Evolutionary conservation across 2,888 invertebrate species (phyloP), one percentile per base, ranked within the genome.

Genomic region (Drosophila peninsularis): DNA sequence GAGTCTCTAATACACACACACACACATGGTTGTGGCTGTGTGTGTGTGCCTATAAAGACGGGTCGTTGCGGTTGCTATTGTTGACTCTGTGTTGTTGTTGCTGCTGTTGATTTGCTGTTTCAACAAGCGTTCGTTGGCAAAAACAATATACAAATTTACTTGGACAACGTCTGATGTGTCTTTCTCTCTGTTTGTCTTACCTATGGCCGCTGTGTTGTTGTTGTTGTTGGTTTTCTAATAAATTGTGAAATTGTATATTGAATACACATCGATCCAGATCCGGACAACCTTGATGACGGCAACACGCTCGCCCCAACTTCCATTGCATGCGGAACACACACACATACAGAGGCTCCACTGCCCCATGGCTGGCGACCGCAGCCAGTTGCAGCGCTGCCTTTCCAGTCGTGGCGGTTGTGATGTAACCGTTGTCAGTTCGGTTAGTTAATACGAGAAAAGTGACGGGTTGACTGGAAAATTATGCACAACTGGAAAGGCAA

Each of bases 261-360:
- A 60, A 62, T 52, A 52, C 32, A 64, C 64, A 50, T 62, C 61
- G 78, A 41, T 60, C 57, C 61, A 76, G 58, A 55, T 62, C 39
- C 62, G 62, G 56, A 49, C 68, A 78, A 64, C 79, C 74, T 77
- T 77, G 68, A 69, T 37, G 42, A 11, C 30, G 45, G 45, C 53
- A 67, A 60, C 24, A 30, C 32, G 47, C 54, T 41, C 36, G 37
- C 56, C 54, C 27, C 66, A 55, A 55, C 53, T 62, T 34, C 14
- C 24, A 50, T 11, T 87, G 82, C 88, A 88, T 65, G 79, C 88
- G 88, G 88, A 82, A 45, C 27, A 45, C 44, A n/a, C 44, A n/a
- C 24, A 27, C n/a, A n/a, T 10, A 44, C 14, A 24, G 45, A 27
- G 49, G 27, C 21, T 56, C 55, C 56, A 62, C 34, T 76, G 76